A percentile compares a stretch with the other conserved stretches of the same genome.
Conservation (phyloP, 2,888 invertebrate species). For the Pollenia angustigena region DNA sequence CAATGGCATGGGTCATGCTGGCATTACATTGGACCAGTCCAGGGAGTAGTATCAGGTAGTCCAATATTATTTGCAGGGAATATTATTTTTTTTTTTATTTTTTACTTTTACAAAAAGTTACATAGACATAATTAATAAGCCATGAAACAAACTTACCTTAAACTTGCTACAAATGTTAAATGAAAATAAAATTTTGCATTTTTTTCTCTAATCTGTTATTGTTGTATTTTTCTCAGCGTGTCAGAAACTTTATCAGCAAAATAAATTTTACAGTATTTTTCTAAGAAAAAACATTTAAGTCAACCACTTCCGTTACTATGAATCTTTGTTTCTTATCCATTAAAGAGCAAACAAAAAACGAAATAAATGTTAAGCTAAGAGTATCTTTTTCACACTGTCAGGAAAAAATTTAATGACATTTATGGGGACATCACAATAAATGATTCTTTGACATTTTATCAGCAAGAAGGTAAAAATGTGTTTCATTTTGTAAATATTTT, state of each 20-base stretch:
- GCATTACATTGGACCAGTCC: too few species aligned
- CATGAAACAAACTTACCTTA: too few species aligned
- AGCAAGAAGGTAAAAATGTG: constrained; percentile 31
- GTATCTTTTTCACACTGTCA: constrained; percentile 11
- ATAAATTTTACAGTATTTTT: neutral
- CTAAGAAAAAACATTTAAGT: neutral
- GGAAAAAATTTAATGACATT: constrained; percentile 31
- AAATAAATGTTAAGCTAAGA: neutral
- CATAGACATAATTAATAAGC: neutral
- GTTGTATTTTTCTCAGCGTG: neutral
- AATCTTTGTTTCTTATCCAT: constrained; percentile 23
- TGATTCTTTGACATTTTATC: constrained; percentile 6
- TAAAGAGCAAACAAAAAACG: neutral
- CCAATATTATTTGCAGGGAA: too few species aligned
- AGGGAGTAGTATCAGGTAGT: too few species aligned
- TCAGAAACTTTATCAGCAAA: constrained; percentile 10
- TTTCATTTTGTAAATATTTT: constrained; percentile 12
- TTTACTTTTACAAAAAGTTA: too few species aligned
- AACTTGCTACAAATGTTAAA: too few species aligned
- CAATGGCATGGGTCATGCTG: too few species aligned
- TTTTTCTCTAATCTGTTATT: too few species aligned
- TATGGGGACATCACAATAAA: constrained; percentile 4
- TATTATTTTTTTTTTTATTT: too few species aligned
- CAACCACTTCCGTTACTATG: constrained; percentile 22
- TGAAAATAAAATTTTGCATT: too few species aligned